Evolutionary conservation across 2,113 vertebrate species (phyloP).

Genomic region (Chionomys nivalis): DNA sequence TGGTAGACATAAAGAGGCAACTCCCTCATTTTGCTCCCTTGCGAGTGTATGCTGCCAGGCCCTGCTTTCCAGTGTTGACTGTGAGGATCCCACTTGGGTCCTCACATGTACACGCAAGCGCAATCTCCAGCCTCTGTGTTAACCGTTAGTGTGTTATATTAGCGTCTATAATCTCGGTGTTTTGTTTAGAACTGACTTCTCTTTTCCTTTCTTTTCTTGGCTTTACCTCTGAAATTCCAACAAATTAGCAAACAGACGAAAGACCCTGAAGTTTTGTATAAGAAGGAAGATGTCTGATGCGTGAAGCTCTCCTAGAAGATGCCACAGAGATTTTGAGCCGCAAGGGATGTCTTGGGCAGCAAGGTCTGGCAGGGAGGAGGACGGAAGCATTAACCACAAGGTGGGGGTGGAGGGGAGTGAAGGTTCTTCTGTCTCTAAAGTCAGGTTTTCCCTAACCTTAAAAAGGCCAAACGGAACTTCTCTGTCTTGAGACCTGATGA

Average conservation of each 20-base stretch:
- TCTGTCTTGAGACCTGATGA: not conserved
- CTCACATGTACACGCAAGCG: not conserved
- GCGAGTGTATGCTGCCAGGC: not conserved
- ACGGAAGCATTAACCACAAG: not conserved
- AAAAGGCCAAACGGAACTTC: not conserved
- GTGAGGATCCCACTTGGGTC: too few species aligned
- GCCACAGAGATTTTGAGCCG: not conserved
- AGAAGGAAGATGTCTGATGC: not conserved
- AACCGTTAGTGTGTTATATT: not conserved
- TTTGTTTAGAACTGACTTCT: not conserved
- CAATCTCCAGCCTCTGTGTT: not conserved
- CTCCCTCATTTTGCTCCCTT: too few species aligned
- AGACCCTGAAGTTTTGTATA: not conserved
- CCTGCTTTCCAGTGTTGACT: not conserved
- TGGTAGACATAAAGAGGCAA: not conserved
- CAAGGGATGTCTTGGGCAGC: not conserved
- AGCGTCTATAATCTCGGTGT: not conserved
- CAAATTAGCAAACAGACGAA: not conserved
- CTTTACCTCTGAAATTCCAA: not conserved
- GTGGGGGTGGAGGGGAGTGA: too few species aligned
- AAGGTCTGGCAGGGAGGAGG: not conserved
- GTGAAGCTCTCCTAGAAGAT: not conserved
- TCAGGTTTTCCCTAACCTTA: not conserved
- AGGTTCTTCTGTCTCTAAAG: not conserved
- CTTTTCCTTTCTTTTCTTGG: not conserved